A percentile compares a stretch with the other conserved stretches of the same genome.
These are phyloP conservation scores for Bucorvus abyssinicus DNA, from an alignment of 2,797 vertebrate genomes.

Conservation along the genomic window DNA sequence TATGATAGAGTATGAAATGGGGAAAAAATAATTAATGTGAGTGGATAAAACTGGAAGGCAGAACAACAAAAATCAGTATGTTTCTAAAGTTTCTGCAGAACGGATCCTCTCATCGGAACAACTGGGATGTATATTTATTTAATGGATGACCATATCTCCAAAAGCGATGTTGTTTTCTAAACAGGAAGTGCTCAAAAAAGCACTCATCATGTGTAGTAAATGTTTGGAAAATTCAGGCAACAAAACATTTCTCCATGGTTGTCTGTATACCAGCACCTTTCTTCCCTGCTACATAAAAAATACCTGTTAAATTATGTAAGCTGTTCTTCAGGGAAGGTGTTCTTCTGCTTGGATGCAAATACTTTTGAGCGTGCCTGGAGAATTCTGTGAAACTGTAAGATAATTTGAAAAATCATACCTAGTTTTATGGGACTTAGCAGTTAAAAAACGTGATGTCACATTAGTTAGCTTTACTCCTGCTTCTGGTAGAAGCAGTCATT, in stretches of 20 bases:
- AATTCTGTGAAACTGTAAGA: not conserved
- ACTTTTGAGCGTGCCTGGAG: not conserved
- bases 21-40: not conserved
- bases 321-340: not conserved
- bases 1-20: not conserved
- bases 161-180: not conserved
- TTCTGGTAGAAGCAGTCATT: not conserved
- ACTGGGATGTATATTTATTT: not conserved
- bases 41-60: not conserved
- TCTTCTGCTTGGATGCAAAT: not conserved
- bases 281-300: not conserved
- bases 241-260: not conserved
- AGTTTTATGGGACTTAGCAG: not conserved
- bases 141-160: not conserved
- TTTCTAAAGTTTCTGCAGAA: not conserved
- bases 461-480: not conserved
- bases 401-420: not conserved
- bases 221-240: not conserved
- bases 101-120: not conserved
- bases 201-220: not conserved
- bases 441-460: not conserved
- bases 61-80: not conserved
- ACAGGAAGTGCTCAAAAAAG: not conserved
- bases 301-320: not conserved
- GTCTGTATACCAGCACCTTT: not conserved